Conservation (phyloP, 2,797 vertebrate genomes). For the Synaphobranchus kaupii region DNA sequence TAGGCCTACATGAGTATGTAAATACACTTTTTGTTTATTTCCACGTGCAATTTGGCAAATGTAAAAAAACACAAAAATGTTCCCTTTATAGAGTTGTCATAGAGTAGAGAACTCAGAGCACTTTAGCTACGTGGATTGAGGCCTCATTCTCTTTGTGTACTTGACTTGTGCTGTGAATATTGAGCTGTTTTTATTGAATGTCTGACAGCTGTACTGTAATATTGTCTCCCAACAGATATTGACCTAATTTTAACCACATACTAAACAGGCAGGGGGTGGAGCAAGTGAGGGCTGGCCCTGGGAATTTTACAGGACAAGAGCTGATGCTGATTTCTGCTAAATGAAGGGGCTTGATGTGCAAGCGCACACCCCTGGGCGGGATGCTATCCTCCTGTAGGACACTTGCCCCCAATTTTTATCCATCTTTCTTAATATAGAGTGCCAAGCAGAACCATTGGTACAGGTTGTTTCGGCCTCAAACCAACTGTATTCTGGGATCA, state of each 20-base stretch:
- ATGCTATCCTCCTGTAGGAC: not conserved
- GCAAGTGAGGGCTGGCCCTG: not conserved
- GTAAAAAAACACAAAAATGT: not conserved
- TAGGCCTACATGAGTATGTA: not conserved
- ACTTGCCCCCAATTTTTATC: not conserved
- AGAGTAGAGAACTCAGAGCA: not conserved
- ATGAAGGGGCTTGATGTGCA: not conserved
- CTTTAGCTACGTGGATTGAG: not conserved
- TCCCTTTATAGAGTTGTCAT: not conserved
- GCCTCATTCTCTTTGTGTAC: not conserved
- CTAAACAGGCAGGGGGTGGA: not conserved
- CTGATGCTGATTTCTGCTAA: not conserved
- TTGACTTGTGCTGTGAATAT: slow-evolving; percentile 6
- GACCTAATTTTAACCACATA: not conserved
- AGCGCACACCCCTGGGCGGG: not conserved
- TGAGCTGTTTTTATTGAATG: not conserved
- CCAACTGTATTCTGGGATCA: not conserved
- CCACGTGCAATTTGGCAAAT: not conserved
- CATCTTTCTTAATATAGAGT: not conserved
- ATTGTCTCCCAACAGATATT: not conserved
- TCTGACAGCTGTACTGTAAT: not conserved
- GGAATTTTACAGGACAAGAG: not conserved
- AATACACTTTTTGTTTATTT: not conserved
- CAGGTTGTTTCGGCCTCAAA: not conserved
- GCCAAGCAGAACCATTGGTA: not conserved